These are phyloP conservation scores for Zapornia atra DNA, from an alignment of 2,113 vertebrate species.

Conservation along the genomic window DNA sequence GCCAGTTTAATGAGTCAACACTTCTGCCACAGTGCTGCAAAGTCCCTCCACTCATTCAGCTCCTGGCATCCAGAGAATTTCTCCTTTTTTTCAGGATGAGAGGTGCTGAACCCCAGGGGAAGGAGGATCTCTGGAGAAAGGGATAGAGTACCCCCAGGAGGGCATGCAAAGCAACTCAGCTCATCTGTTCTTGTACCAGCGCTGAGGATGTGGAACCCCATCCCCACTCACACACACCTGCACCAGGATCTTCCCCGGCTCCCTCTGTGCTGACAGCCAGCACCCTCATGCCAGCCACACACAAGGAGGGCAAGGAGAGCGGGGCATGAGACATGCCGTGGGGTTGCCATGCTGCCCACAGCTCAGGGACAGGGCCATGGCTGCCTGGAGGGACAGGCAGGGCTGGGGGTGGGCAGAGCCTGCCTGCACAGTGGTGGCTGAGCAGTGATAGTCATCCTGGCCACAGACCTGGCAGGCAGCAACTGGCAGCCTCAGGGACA, in stretches of 20 bases:
- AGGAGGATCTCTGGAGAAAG: background rate
- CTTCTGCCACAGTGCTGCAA: background rate
- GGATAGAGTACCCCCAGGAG: background rate
- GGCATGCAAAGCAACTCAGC: background rate
- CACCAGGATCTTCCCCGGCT: rapidly evolving
- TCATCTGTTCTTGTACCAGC: background rate
- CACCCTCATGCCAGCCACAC: rapidly evolving
- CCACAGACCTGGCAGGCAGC: rapidly evolving
- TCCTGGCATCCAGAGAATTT: background rate
- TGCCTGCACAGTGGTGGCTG: rapidly evolving
- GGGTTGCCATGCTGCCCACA: rapidly evolving
- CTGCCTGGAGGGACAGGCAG: background rate
- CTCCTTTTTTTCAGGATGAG: background rate
- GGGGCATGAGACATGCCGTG: rapidly evolving
- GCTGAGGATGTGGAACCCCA: background rate
- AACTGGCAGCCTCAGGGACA: rapidly evolving
- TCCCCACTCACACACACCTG: background rate
- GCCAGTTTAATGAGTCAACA: constrained; percentile 11
- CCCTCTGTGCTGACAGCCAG: rapidly evolving
- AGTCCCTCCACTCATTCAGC: background rate
- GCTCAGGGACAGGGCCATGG: no score
- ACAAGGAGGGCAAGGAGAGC: rapidly evolving
- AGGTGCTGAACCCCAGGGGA: background rate
- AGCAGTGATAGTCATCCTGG: background rate
- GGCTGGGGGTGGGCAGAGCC: background rate